phyloP scores from a whole-genome alignment of 92 coral and sea anemone genomes.

The Phenganax subtilis region DNA sequence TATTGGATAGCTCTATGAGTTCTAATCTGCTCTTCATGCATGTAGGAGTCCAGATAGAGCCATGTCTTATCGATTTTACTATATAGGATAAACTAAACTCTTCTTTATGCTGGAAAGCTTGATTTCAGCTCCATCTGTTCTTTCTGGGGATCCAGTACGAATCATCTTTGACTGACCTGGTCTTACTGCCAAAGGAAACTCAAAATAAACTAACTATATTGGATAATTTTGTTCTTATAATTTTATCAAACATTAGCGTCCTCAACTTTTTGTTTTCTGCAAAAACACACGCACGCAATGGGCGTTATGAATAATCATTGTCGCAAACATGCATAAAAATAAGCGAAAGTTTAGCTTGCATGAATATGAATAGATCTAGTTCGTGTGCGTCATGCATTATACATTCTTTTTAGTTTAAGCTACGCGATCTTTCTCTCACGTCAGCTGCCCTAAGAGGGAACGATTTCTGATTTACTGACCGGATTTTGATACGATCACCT shows the following conservation, averaged over 20 bases:
- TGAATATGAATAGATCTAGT: constrained; percentile 13
- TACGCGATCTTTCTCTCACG: no score
- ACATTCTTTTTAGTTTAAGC: constrained; percentile 4
- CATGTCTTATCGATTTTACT: neutral
- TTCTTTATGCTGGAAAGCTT: neutral
- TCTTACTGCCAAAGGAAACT: no score
- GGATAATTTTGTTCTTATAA: no score
- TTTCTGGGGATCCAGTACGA: no score
- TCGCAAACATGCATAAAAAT: constrained; percentile 1
- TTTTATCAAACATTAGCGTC: no score
- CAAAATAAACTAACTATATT: no score
- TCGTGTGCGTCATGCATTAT: neutral
- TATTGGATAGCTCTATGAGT: no score
- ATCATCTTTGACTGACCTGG: no score
- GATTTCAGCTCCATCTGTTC: neutral
- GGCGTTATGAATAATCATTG: constrained; percentile 1
- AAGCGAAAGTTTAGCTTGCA: constrained; percentile 5
- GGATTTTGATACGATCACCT: constrained; percentile 1
- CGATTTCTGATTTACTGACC: constrained; percentile 9
- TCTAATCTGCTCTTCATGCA: no score
- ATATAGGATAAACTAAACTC: neutral
- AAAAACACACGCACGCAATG: neutral
- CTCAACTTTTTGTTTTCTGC: neutral
- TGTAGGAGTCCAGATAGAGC: neutral
- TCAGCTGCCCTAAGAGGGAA: constrained; percentile 3